These are phyloP conservation scores for Onthophagus taurus DNA, from an alignment of 1,140 invertebrate species.

Conservation along the genomic window DNA sequence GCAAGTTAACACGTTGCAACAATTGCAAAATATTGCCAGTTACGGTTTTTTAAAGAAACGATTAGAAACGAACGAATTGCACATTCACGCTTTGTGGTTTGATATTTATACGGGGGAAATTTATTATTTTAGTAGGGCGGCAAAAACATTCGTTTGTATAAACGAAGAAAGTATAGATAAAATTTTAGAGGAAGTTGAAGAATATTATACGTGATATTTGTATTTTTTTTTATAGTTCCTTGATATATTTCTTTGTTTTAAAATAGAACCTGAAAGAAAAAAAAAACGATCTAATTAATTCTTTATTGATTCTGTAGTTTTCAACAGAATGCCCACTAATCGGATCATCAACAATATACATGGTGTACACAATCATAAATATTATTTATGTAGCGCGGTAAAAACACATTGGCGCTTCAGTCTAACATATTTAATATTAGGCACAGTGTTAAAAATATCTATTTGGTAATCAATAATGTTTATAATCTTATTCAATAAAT, in stretches of 20 bases:
- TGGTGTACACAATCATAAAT: conserved; percentile 32
- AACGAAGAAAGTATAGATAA: conserved; percentile 69
- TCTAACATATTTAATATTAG: conserved; percentile 35
- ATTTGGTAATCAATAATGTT: conserved; percentile 2
- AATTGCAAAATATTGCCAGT: conserved; percentile 88
- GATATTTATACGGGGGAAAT: conserved; percentile 95
- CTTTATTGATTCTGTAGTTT: conserved; percentile 30
- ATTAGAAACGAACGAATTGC: conserved; percentile 69
- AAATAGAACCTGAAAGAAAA: too few species aligned
- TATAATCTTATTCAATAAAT: conserved; percentile 7
- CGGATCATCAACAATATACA: conserved; percentile 30
- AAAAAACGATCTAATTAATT: conserved; percentile 27
- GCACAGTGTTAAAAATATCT: conserved; percentile 33
- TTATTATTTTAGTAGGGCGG: conserved; percentile 80
- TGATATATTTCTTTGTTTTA: too few species aligned
- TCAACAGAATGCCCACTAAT: conserved; percentile 36
- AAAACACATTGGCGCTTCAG: conserved; percentile 23
- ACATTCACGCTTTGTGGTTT: conserved; percentile 93
- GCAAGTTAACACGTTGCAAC: conserved; percentile 89
- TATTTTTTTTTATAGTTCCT: too few species aligned
- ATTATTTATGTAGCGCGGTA: too few species aligned
- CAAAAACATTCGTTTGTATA: conserved; percentile 74
- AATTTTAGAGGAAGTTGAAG: conserved; percentile 64
- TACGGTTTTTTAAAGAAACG: conserved; percentile 85
- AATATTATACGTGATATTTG: conserved; percentile 63